Conservation (phyloP, 2,113 vertebrate species). For the Albula goreensis region DNA sequence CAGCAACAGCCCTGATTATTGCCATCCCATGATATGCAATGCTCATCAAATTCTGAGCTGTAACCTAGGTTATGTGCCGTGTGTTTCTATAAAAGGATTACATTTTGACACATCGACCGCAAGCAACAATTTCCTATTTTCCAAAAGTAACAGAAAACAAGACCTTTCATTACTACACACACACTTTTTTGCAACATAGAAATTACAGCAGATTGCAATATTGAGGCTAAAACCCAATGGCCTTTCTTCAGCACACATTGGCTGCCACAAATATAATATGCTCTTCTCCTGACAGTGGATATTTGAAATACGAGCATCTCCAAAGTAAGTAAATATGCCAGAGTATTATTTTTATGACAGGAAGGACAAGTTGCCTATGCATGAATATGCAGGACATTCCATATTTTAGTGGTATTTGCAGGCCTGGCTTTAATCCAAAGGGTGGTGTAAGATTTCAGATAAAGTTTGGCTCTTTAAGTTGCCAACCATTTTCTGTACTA, state of each 20-base stretch:
- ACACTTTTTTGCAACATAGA: background rate
- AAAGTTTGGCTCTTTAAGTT: background rate
- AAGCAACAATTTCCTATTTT: background rate
- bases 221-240: too few relatives aligned
- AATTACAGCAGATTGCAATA: too few relatives aligned
- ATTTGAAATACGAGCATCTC: too few relatives aligned
- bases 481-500: too few relatives aligned
- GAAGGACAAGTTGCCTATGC: background rate
- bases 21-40: background rate
- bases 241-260: too few relatives aligned
- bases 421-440: background rate
- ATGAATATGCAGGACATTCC: background rate
- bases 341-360: too few relatives aligned
- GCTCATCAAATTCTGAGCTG: background rate
- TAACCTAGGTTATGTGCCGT: background rate
- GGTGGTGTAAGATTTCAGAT: background rate
- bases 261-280: too few relatives aligned
- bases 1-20: background rate
- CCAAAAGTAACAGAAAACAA: background rate
- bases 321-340: too few relatives aligned
- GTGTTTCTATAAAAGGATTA: background rate
- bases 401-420: background rate
- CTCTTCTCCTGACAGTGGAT: too few relatives aligned
- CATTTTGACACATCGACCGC: background rate
- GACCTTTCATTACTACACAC: background rate